phyloP scores from a whole-genome alignment of 2,888 invertebrate species.

The Oithona nana region DNA sequence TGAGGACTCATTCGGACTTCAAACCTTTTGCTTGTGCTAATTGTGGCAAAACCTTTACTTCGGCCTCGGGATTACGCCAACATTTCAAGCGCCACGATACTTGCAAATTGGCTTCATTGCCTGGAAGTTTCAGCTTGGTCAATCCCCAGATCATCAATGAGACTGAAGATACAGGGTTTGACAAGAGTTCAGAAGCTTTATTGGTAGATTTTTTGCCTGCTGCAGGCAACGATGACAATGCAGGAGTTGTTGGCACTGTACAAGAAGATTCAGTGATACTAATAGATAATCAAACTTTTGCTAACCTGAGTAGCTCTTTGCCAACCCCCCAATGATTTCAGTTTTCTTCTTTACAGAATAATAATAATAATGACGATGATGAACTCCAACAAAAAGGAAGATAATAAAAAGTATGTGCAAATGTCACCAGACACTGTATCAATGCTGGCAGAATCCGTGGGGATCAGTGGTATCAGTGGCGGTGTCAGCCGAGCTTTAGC shows the following conservation, averaged over 20 bases:
- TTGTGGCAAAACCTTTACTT: slow-evolving; percentile 21
- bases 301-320: no score
- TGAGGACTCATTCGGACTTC: slow-evolving; percentile 20
- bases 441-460: slow-evolving; percentile 7
- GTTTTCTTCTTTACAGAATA: background rate
- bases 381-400: background rate
- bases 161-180: background rate
- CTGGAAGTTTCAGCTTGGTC: background rate
- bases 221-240: background rate
- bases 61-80: background rate
- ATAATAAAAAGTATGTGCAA: slow-evolving; percentile 8
- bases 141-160: background rate
- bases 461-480: background rate
- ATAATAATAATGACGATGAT: background rate
- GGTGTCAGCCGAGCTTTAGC: slow-evolving; percentile 4
- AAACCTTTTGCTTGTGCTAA: slow-evolving; percentile 21
- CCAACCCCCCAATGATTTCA: no score
- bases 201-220: background rate
- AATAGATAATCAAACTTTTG: background rate
- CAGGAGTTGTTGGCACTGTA: no score
- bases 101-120: background rate
- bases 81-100: slow-evolving; percentile 8
- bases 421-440: slow-evolving; percentile 10
- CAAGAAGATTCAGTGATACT: no score
- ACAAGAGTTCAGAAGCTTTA: no score